A percentile compares a stretch with the other conserved stretches of the same genome.
Evolutionary conservation across 2,888 invertebrate genomes (phyloP).

Genomic region (Drosophila rubida): DNA sequence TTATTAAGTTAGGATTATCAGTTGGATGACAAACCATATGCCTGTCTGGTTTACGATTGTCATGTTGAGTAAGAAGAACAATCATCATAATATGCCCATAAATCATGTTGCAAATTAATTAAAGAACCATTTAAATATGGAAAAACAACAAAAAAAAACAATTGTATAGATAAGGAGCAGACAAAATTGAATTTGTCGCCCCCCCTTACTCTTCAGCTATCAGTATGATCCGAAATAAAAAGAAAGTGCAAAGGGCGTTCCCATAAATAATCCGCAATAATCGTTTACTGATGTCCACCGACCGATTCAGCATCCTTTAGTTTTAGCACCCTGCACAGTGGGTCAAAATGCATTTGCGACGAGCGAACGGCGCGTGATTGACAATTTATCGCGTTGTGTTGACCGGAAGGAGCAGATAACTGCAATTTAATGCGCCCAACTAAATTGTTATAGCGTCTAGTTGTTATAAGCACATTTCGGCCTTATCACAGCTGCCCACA

Average conservation of each 20-base stretch:
- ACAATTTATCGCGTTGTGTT: conserved; percentile 32
- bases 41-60: conserved; percentile 17
- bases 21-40: conserved; percentile 1
- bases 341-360: conserved; percentile 31
- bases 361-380: background rate
- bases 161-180: conserved; percentile 13
- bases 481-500: conserved; percentile 46
- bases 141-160: conserved; percentile 10
- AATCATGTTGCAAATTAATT: conserved; percentile 70
- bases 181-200: conserved; percentile 1
- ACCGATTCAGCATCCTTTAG: conserved; percentile 40
- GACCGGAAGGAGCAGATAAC: conserved; percentile 45
- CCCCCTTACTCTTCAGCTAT: background rate
- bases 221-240: background rate
- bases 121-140: conserved; percentile 62
- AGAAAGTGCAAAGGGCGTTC: conserved; percentile 32
- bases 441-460: conserved; percentile 12
- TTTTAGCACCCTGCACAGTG: conserved; percentile 32
- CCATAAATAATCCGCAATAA: conserved; percentile 37
- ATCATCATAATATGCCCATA: conserved; percentile 49
- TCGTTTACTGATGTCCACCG: conserved; percentile 5
- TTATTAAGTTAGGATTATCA: conserved; percentile 6
- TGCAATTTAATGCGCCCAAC: conserved; percentile 15
- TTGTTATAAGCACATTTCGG: conserved; percentile 20
- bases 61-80: conserved; percentile 21